These are phyloP conservation scores for Gymnoscopelus braueri DNA, from an alignment of 2,797 vertebrate species.

Conservation along the genomic window DNA sequence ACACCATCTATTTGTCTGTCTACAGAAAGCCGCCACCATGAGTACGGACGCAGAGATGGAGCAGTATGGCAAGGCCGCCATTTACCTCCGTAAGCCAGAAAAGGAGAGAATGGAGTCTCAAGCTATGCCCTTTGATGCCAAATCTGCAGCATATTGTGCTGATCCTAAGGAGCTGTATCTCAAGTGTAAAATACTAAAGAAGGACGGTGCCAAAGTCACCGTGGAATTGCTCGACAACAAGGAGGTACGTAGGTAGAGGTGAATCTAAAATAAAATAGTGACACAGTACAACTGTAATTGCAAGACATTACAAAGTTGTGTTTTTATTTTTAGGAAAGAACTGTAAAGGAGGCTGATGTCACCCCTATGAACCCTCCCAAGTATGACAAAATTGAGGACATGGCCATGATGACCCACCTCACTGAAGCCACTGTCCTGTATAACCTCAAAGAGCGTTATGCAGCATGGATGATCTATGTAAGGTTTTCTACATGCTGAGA, in stretches of 20 bases:
- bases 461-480: slow-evolving; percentile 69
- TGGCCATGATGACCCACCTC: slow-evolving; percentile 53
- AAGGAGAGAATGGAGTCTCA: neutral
- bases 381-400: too few species aligned
- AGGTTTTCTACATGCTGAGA: neutral
- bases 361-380: too few species aligned
- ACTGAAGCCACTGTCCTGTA: slow-evolving; percentile 64
- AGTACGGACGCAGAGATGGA: slow-evolving; percentile 3
- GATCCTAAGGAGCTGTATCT: too few species aligned
- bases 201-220: too few species aligned
- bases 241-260: neutral
- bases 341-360: too few species aligned
- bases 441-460: slow-evolving; percentile 71
- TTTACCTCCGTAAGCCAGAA: neutral
- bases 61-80: slow-evolving; percentile 2
- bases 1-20: too few species aligned
- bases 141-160: neutral
- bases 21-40: slow-evolving; percentile 6
- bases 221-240: neutral
- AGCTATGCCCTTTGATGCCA: neutral
- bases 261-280: neutral
- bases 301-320: too few species aligned
- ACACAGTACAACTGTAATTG: neutral
- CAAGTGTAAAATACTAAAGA: too few species aligned
- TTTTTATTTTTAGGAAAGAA: too few species aligned